These are phyloP conservation scores for Saccopteryx bilineata DNA, from an alignment of 2,113 vertebrate species.

Conservation along the genomic window DNA sequence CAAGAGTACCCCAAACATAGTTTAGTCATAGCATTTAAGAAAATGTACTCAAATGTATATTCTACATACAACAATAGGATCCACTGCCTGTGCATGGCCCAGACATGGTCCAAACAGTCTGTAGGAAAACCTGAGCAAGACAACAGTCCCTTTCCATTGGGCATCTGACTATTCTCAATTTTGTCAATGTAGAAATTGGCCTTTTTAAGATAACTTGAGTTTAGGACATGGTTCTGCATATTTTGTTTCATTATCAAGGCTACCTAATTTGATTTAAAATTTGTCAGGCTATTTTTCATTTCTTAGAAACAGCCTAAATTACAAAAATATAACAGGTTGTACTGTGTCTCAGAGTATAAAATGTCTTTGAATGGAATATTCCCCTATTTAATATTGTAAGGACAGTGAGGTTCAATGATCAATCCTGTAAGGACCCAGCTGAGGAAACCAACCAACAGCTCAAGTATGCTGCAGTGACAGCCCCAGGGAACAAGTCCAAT, in stretches of 20 bases:
- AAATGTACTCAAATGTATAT: neutral
- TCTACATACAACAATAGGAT: neutral
- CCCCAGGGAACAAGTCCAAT: neutral
- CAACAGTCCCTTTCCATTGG: neutral
- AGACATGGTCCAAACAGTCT: neutral
- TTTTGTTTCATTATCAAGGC: slow-evolving; percentile 45
- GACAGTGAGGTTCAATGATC: neutral
- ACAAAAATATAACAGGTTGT: neutral
- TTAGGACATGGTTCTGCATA: neutral
- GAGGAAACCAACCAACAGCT: neutral
- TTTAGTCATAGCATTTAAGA: neutral
- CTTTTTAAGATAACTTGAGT: slow-evolving; percentile 37
- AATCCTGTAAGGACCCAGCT: neutral
- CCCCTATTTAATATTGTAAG: slow-evolving; percentile 22
- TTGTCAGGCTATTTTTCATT: neutral
- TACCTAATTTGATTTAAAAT: slow-evolving; percentile 31
- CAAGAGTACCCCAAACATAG: neutral
- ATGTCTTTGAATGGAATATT: neutral
- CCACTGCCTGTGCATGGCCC: neutral
- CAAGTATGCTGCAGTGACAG: neutral
- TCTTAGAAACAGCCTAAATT: slow-evolving; percentile 14
- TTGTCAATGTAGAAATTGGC: neutral
- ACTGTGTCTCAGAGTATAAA: neutral
- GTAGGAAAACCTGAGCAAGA: neutral
- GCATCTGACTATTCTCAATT: slow-evolving; percentile 4